Conservation (phyloP, 2,797 vertebrate species). For the Cuculus canorus region DNA sequence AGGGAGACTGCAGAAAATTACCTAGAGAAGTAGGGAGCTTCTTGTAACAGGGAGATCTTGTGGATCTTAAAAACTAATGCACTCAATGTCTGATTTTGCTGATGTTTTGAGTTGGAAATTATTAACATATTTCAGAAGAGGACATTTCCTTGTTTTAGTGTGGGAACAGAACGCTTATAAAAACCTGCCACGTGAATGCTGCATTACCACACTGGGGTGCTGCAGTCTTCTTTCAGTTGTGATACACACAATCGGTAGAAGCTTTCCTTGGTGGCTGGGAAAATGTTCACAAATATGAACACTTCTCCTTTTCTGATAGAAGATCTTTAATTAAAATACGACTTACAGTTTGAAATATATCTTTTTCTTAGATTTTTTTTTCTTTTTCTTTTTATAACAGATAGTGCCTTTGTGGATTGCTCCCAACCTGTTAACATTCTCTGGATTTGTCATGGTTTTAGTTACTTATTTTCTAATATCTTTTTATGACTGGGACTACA, state of each 20-base stretch:
- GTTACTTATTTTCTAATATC: conserved; percentile 74
- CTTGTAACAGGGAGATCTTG: neutral
- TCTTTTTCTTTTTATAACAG: conserved; percentile 39
- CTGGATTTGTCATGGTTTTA: conserved; percentile 76
- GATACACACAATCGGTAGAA: neutral
- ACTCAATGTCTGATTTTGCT: neutral
- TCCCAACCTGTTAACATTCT: conserved; percentile 74
- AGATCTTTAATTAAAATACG: neutral
- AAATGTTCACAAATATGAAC: neutral
- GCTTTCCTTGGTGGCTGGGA: neutral
- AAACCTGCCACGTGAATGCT: neutral
- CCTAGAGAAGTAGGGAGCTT: neutral
- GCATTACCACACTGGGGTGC: conserved; percentile 61
- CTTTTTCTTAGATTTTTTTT: neutral
- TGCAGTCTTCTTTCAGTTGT: conserved; percentile 32
- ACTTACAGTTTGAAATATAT: neutral
- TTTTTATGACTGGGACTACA: conserved; percentile 75
- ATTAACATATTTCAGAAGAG: neutral
- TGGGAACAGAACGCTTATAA: neutral
- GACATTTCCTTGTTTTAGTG: neutral
- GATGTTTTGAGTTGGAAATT: neutral
- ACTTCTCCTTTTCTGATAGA: neutral
- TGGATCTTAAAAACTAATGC: neutral
- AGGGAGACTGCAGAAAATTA: neutral
- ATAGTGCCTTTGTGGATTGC: conserved; percentile 77